Percentiles rank a stretch among this genome's conserved stretches.
Evolutionary conservation across 2,888 invertebrate genomes (phyloP).

Genomic region (Julus scandinavius): DNA sequence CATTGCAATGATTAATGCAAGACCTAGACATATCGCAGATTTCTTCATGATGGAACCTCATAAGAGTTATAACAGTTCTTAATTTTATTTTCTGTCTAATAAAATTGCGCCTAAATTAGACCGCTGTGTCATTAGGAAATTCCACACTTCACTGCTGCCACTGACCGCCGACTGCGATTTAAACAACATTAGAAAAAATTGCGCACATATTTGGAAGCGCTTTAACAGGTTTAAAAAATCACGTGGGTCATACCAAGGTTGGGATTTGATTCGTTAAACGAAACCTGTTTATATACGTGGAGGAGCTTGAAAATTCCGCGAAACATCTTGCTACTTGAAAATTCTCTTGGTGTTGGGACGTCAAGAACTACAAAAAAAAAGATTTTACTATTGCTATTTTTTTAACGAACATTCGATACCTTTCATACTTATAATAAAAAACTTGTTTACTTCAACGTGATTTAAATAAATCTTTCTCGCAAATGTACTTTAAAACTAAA

Average conservation of each 20-base stretch:
- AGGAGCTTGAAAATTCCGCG: too few relatives aligned
- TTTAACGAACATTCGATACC: too few relatives aligned
- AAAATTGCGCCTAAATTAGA: not conserved
- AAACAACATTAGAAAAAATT: not conserved
- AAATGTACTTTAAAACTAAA: too few relatives aligned
- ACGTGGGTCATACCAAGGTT: slow-evolving; percentile 22
- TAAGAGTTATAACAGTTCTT: not conserved
- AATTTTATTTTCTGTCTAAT: not conserved
- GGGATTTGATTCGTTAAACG: not conserved
- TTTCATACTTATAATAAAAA: too few relatives aligned
- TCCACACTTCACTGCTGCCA: not conserved
- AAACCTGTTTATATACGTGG: slow-evolving; percentile 26
- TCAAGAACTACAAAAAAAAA: too few relatives aligned
- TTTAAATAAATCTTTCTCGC: too few relatives aligned
- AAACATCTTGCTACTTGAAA: too few relatives aligned
- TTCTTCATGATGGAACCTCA: not conserved
- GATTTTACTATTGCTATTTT: too few relatives aligned
- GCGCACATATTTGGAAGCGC: not conserved
- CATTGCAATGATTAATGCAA: not conserved
- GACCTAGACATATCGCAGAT: not conserved
- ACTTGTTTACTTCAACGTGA: too few relatives aligned
- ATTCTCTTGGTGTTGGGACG: too few relatives aligned
- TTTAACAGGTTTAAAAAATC: not conserved
- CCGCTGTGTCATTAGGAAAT: not conserved
- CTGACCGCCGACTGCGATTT: not conserved